phyloP scores from a whole-genome alignment of 2,113 vertebrate genomes.

The Pycnonotus jocosus region DNA sequence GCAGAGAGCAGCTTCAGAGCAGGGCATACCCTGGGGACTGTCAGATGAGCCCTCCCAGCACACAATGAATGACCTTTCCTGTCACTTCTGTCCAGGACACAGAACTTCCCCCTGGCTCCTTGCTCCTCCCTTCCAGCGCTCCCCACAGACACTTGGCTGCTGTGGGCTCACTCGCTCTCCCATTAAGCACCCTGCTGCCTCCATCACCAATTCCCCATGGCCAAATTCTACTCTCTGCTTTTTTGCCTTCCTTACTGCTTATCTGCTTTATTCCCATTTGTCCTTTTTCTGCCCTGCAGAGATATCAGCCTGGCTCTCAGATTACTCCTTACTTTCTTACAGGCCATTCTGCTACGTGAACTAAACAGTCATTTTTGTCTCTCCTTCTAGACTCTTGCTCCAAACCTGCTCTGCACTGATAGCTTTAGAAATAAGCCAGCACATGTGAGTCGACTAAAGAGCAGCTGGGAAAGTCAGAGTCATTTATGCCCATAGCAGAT shows the following conservation, averaged over 20 bases:
- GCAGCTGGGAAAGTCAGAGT: neutral
- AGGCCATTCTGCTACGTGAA: neutral
- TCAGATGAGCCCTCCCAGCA: neutral
- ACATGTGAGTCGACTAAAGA: neutral
- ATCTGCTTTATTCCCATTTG: neutral
- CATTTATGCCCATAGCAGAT: neutral
- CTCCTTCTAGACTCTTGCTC: neutral
- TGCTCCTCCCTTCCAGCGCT: neutral
- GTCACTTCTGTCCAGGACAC: neutral
- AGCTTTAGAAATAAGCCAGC: neutral
- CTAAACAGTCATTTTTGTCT: neutral
- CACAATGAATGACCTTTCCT: neutral
- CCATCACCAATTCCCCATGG: neutral
- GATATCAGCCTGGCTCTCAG: neutral
- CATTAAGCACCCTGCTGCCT: neutral
- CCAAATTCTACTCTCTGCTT: neutral
- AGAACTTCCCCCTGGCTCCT: neutral
- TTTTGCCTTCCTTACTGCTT: neutral
- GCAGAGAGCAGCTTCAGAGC: neutral
- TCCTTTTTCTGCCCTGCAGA: neutral
- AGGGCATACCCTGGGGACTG: neutral
- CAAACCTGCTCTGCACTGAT: neutral
- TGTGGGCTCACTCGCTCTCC: neutral
- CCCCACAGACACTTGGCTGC: neutral
- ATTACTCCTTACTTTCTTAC: neutral